A percentile compares a stretch with the other conserved stretches of the same genome.
Evolutionary conservation across 2,113 vertebrate genomes (phyloP).

Genomic region (Odocoileus hemionus): DNA sequence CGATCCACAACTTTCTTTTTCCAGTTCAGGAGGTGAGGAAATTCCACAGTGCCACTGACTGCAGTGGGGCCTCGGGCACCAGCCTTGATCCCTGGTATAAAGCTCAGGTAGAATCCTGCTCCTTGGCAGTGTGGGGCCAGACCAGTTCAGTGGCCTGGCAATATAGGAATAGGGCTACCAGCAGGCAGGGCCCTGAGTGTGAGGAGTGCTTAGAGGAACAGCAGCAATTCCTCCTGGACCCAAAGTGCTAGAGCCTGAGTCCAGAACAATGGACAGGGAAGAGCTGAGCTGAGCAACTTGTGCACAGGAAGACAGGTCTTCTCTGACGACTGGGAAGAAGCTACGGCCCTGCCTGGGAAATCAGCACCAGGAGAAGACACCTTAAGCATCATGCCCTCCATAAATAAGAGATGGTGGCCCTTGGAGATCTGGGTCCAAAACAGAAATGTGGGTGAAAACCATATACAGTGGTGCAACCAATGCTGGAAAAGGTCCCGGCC

Average conservation of each 20-base stretch:
- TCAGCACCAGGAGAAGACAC: background rate
- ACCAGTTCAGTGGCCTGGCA: background rate
- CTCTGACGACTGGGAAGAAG: background rate
- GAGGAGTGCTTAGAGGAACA: background rate
- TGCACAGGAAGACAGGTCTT: background rate
- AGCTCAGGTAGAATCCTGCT: background rate
- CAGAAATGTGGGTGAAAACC: background rate
- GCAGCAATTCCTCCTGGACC: background rate
- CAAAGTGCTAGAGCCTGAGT: background rate
- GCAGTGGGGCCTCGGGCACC: accelerated
- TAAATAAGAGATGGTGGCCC: background rate
- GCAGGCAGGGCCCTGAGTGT: background rate
- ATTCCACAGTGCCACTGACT: background rate
- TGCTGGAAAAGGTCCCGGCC: background rate
- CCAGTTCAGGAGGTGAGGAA: background rate
- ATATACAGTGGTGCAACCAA: background rate
- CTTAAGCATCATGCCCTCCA: background rate
- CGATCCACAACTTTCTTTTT: background rate
- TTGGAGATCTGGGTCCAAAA: background rate
- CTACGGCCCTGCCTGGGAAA: background rate
- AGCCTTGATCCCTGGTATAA: background rate
- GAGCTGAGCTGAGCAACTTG: background rate
- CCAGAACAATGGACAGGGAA: slow-evolving; percentile 25
- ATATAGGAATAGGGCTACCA: background rate
- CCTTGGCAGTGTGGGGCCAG: background rate